Evolutionary conservation across 1,140 invertebrate species (phyloP).

Genomic region (Meteorus sp.): DNA sequence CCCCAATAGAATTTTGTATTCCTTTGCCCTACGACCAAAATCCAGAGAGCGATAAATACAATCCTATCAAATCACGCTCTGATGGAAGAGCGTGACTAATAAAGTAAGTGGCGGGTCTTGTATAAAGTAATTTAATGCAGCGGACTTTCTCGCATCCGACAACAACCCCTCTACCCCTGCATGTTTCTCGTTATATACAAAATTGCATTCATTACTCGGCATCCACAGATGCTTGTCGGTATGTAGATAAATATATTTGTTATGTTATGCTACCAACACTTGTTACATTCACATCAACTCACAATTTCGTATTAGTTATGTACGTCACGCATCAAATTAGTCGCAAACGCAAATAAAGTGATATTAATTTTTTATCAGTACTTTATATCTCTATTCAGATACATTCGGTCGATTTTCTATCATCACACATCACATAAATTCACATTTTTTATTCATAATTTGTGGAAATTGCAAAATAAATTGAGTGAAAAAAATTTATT

Average conservation of each 20-base stretch:
- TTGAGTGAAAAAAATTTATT: no score
- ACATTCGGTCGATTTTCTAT: no score
- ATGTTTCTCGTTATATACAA: constrained; percentile 24
- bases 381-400: no score
- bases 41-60: constrained; percentile 43
- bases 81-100: constrained; percentile 53
- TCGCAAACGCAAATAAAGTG: no score
- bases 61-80: constrained; percentile 49
- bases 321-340: no score
- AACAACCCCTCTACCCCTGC: constrained; percentile 37
- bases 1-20: neutral
- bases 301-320: no score
- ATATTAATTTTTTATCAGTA: no score
- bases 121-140: constrained; percentile 36
- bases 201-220: constrained; percentile 42
- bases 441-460: no score
- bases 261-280: neutral
- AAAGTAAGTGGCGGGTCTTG: constrained; percentile 46
- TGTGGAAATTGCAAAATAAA: no score
- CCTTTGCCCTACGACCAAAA: neutral
- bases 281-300: no score
- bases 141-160: no score
- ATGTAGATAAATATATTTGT: constrained; percentile 7
- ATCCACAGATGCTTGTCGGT: constrained; percentile 21
- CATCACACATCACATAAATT: no score